Evolutionary conservation across 2,888 invertebrate species (phyloP), one percentile per base, ranked within the genome.

Genomic region (Chironomus tentans): DNA sequence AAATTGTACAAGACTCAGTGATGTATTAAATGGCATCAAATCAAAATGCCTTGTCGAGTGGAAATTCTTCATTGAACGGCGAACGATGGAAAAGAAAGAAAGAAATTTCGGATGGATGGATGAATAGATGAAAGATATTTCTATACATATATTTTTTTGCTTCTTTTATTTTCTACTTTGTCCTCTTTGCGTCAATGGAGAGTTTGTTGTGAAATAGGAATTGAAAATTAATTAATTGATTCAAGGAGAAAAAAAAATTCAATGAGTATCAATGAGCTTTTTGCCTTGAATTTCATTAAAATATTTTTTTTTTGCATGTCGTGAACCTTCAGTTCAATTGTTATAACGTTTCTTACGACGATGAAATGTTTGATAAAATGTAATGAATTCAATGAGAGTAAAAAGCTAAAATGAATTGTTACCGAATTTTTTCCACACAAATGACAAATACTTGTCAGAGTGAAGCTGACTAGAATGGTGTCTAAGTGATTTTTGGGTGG

Each of bases 221-320:
- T 65, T 65, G 50, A 56, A 71, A 71, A 71, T 71, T 71, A 71
- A 71, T 71, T 71, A 71, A 71, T 71, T 71, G 71, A 71, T 71
- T 71, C 71, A 15, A 28, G 56, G 22, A 13, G 21, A 65, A 21
- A 15, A 65, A 65, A 18, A 21, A 22, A 65, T 21, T 65, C 62
- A 24, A 65, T 65, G 65, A 65, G 65, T 65, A 65, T 65, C 65
- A 65, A 65, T 65, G 65, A 65, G 65, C 21, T 21, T 65, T 65
- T 65, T 21, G 65, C 65, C 65, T 65, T 65, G 65, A 65, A 65
- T 65, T 65, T 65, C 24, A 65, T 65, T 65, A 65, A 24, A 65
- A 24, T 24, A 24, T 65, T 24, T 21, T 22, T 13, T 65, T 18
- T 65, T 21, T 65, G 3, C 24, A 1, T n/a, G 12, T 13, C 21